These are phyloP conservation scores for Mormyrus hasselquistii DNA, from an alignment of 2,797 vertebrate genomes.

Conservation along the genomic window DNA sequence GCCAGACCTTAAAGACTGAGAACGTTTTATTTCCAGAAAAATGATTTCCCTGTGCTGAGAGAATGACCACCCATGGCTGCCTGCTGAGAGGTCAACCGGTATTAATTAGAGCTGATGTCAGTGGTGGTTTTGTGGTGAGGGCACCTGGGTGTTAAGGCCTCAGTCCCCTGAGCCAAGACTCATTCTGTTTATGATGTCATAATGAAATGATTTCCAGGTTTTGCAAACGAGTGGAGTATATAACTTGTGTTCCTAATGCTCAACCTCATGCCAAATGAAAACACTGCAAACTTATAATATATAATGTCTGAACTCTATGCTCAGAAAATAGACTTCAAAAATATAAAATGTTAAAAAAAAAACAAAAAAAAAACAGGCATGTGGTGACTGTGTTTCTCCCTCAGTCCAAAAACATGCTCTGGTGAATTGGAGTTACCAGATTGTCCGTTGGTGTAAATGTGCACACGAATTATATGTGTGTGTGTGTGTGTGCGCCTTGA, in stretches of 20 bases:
- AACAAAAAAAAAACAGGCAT: background rate
- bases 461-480: background rate
- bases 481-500: background rate
- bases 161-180: slow-evolving; percentile 18
- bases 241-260: slow-evolving; percentile 53
- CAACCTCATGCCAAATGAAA: background rate
- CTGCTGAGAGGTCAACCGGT: slow-evolving; percentile 45
- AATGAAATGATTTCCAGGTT: slow-evolving; percentile 56
- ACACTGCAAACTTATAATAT: background rate
- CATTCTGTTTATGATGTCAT: slow-evolving; percentile 23
- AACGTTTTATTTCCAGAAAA: slow-evolving; percentile 54
- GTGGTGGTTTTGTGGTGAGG: slow-evolving; percentile 61
- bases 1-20: slow-evolving; percentile 1
- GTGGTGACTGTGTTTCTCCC: background rate
- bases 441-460: background rate
- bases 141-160: slow-evolving; percentile 41
- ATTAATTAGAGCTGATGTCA: slow-evolving; percentile 61
- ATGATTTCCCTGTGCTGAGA: slow-evolving; percentile 36
- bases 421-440: background rate
- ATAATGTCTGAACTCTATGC: background rate
- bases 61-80: slow-evolving; percentile 62
- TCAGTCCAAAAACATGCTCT: background rate
- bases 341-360: background rate
- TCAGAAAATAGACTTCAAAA: background rate
- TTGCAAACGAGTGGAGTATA: slow-evolving; percentile 42